Base-by-base conservation (phyloP, 2,797 vertebrate genomes). In the Pteronotus mesoamericanus region DNA sequence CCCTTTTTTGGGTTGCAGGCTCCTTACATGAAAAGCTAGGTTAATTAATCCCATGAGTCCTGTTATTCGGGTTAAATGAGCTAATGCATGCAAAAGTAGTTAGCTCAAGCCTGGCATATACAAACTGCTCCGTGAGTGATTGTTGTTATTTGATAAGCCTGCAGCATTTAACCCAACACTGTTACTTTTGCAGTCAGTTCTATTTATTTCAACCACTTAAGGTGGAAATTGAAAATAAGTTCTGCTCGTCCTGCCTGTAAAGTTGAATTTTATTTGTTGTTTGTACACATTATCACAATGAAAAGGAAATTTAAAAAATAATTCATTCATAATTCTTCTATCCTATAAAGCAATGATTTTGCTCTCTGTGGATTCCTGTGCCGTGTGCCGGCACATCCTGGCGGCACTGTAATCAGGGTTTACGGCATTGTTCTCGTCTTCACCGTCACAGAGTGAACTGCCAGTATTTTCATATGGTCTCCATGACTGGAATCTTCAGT, bases 121-220 rank as follows among this genome's bases (percentile, higher is more conserved):
- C 46, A 32, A 59, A 8, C 21, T 42, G 57, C 37, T 93, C 55
- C 72, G 7, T 16, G 51, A 71, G 51, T 26, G 79, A 79, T 21
- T 57, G 15, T 32, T 66, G 4, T 32, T n/a, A 32, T 87, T 74
- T 39, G 44, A 39, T 69, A 82, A 64, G 10, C 32, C 72, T 86
- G 34, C 21, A 48, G 37, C 22, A 51, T 61, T 71, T 79, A 89
- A 48, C 11, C 9, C 72, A 75, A 18, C 5, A 15, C 16, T 83
- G 5, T 61, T 86, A 37, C 61, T 77, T 93, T 83, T 34, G 82
- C 42, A 86, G 29, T 57, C 15, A 74, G 6, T 80, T 83, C 19
- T 37, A n/a, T 84, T 96, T 71, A 87, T 93, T 87, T 92, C 94
- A 72, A 68, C 44, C 4, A 19, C 34, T 82, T 79, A 53, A 64